phyloP scores from a whole-genome alignment of 2,888 invertebrate genomes.

The Ashinkailepas kermadecensis region DNA sequence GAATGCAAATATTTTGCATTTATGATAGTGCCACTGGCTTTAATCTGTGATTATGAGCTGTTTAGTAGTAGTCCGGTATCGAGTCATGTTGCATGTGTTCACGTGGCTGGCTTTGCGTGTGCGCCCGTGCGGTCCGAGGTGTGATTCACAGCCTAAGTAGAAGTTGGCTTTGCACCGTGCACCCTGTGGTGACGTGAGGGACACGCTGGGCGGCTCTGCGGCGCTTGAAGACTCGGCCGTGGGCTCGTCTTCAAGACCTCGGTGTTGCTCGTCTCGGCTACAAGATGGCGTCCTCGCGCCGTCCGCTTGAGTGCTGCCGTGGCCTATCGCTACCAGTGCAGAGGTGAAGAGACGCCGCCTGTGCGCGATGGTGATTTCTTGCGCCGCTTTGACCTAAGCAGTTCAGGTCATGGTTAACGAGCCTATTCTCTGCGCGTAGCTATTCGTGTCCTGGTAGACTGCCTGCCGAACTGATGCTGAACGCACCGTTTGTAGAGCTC shows the following conservation, averaged over 20 bases:
- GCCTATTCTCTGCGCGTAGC: no score
- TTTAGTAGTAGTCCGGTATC: background rate
- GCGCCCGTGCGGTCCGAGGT: background rate
- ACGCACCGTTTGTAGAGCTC: background rate
- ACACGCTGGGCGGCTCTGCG: background rate
- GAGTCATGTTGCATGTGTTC: background rate
- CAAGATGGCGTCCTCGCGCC: background rate
- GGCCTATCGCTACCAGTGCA: background rate
- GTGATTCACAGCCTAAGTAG: background rate
- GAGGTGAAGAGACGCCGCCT: background rate
- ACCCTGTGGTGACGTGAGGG: background rate
- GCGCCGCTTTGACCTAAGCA: background rate
- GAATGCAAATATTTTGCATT: no score
- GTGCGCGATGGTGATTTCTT: background rate
- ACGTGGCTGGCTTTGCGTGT: background rate
- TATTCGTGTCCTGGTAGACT: background rate
- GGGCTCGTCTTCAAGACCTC: background rate
- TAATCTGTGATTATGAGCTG: background rate
- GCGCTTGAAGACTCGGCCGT: background rate
- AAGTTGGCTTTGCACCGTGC: background rate
- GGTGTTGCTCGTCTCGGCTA: background rate
- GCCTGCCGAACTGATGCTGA: background rate
- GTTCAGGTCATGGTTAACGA: no score
- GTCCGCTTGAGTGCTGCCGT: conserved; percentile 1
- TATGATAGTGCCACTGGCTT: no score